Percentiles rank a stretch among this genome's conserved stretches.
Conservation (phyloP, 1,140 invertebrate species). For the Orchesella cincta region DNA sequence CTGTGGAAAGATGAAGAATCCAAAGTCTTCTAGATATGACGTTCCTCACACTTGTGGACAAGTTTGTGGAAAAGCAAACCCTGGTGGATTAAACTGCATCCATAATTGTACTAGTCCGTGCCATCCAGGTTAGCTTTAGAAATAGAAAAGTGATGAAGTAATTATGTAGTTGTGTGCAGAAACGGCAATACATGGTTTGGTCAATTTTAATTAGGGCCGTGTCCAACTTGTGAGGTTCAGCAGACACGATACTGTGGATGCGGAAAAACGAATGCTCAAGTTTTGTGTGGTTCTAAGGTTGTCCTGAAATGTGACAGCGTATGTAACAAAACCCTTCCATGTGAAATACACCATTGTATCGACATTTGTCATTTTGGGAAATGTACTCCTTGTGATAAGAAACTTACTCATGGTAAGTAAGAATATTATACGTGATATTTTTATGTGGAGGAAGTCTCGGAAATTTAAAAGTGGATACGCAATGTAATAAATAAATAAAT, state of each 20-base stretch:
- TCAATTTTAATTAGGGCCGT: conserved; percentile 67
- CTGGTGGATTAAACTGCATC: conserved; percentile 63
- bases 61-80: conserved; percentile 68
- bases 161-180: too few species aligned
- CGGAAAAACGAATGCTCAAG: conserved; percentile 66
- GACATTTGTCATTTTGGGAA: conserved; percentile 62
- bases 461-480: too few species aligned
- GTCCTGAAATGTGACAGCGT: conserved; percentile 70
- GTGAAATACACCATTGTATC: conserved; percentile 65
- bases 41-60: conserved; percentile 88
- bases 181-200: too few species aligned
- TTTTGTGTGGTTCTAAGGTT: conserved; percentile 70
- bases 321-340: conserved; percentile 73
- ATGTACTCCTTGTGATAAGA: conserved; percentile 60
- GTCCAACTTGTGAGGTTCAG: conserved; percentile 74
- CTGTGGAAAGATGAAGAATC: conserved; percentile 75
- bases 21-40: conserved; percentile 70
- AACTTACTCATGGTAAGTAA: conserved; percentile 61
- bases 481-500: too few species aligned
- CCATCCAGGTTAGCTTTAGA: conserved; percentile 69
- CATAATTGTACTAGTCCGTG: conserved; percentile 86
- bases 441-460: too few species aligned
- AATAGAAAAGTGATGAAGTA: conserved; percentile 57
- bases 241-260: conserved; percentile 71
- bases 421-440: too few species aligned